Conservation (phyloP, 2,113 vertebrate species). For the Triplophysa dalaica region DNA sequence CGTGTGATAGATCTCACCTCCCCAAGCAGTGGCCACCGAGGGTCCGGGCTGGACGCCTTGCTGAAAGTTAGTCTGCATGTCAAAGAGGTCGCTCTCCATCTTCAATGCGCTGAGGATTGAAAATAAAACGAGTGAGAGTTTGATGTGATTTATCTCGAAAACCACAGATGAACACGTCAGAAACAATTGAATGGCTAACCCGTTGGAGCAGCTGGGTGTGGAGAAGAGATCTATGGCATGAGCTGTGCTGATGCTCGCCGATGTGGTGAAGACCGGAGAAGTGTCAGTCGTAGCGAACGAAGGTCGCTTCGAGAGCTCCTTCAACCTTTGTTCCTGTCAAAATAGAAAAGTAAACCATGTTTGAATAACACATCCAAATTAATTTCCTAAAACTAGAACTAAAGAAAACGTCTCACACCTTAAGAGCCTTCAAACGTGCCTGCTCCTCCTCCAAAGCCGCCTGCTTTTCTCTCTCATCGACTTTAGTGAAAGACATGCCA, state of each 20-base stretch:
- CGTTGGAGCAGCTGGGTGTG: slow-evolving; percentile 93
- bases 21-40: slow-evolving; percentile 88
- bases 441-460: slow-evolving; percentile 98
- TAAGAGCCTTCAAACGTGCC: slow-evolving; percentile 94
- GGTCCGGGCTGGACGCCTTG: slow-evolving; percentile 81
- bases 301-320: slow-evolving; percentile 96
- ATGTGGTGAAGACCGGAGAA: slow-evolving; percentile 90
- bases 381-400: neutral
- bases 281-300: slow-evolving; percentile 92
- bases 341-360: neutral
- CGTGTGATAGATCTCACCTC: slow-evolving; percentile 78
- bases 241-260: slow-evolving; percentile 89
- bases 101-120: slow-evolving; percentile 84
- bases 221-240: slow-evolving; percentile 95
- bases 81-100: slow-evolving; percentile 94
- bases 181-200: slow-evolving; percentile 64
- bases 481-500: slow-evolving; percentile 95
- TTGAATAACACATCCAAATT: neutral
- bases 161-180: neutral
- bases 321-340: slow-evolving; percentile 89
- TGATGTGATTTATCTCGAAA: neutral
- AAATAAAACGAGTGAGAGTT: neutral
- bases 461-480: slow-evolving; percentile 98
- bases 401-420: slow-evolving; percentile 72
- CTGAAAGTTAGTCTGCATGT: slow-evolving; percentile 92